Percentiles rank a stretch among this genome's conserved stretches.
Evolutionary conservation across 2,797 vertebrate genomes (phyloP).

Genomic region (Typhlichthys subterraneus): DNA sequence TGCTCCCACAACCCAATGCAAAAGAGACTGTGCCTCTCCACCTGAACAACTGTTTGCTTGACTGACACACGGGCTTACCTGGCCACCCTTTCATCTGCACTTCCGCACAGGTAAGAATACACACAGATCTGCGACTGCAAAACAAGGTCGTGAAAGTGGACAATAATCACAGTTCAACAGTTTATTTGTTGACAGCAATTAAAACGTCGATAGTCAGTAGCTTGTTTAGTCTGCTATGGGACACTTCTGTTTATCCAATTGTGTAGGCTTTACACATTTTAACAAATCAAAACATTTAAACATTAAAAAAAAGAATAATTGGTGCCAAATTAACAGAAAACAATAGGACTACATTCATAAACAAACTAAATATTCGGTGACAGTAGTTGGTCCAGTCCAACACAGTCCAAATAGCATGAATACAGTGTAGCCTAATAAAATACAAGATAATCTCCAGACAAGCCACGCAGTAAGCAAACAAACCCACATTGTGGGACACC

Average conservation of each 20-base stretch:
- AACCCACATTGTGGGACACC: conserved; percentile 28
- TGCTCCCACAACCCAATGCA: background rate
- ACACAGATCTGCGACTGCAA: conserved; percentile 55
- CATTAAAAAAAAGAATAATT: no score
- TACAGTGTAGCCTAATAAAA: background rate
- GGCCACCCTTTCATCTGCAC: conserved; percentile 74
- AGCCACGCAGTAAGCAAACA: conserved; percentile 56
- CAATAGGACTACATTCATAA: background rate
- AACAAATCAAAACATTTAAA: no score
- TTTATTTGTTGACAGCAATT: no score
- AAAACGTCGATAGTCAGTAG: no score
- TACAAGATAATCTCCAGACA: conserved; percentile 30
- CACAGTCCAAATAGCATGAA: no score
- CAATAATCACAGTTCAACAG: background rate
- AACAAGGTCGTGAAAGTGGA: conserved; percentile 1
- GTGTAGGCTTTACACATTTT: no score
- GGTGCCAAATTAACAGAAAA: background rate
- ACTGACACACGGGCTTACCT: conserved; percentile 61
- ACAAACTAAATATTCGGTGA: no score
- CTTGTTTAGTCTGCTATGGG: no score
- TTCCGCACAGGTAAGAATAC: conserved; percentile 90
- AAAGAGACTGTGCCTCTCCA: background rate
- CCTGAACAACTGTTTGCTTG: conserved; percentile 13
- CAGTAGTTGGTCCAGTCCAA: background rate
- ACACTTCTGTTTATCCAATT: no score